Percentiles rank a stretch among this genome's conserved stretches.
These are phyloP conservation scores for Icerya purchasi DNA, from an alignment of 2,888 invertebrate genomes.

Conservation along the genomic window DNA sequence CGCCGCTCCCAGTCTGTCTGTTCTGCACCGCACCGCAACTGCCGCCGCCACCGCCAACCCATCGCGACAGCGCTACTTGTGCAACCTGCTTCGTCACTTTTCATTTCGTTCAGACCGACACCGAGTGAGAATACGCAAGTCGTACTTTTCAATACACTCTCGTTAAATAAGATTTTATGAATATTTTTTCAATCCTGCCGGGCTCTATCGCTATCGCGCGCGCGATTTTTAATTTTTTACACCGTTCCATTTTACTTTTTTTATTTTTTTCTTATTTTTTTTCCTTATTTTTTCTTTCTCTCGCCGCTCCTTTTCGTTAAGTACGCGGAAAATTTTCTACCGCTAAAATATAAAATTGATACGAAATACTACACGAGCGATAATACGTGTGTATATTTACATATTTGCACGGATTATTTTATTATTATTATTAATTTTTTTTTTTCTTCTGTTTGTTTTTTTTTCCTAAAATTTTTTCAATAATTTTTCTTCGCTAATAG, in stretches of 20 bases:
- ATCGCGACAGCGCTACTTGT: not conserved
- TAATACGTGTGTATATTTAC: no score
- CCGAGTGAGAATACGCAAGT: no score
- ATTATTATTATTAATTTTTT: no score
- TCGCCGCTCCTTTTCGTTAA: not conserved
- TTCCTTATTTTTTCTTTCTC: not conserved
- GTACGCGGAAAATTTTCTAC: not conserved
- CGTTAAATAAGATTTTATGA: not conserved
- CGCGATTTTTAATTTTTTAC: not conserved
- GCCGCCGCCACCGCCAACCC: no score
- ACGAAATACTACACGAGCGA: not conserved
- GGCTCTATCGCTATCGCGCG: not conserved
- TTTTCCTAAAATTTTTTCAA: no score
- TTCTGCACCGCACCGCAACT: no score
- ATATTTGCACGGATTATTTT: no score
- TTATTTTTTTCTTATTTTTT: not conserved
- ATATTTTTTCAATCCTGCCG: not conserved
- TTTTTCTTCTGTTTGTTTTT: no score
- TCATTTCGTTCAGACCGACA: slow-evolving; percentile 6
- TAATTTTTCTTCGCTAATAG: no score
- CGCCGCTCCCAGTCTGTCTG: slow-evolving; percentile 10
- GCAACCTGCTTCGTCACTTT: slow-evolving; percentile 1
- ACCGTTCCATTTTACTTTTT: not conserved
- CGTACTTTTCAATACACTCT: no score
- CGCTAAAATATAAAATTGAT: not conserved